phyloP scores from a whole-genome alignment of 2,113 vertebrate species.

The Caranx melampygus region DNA sequence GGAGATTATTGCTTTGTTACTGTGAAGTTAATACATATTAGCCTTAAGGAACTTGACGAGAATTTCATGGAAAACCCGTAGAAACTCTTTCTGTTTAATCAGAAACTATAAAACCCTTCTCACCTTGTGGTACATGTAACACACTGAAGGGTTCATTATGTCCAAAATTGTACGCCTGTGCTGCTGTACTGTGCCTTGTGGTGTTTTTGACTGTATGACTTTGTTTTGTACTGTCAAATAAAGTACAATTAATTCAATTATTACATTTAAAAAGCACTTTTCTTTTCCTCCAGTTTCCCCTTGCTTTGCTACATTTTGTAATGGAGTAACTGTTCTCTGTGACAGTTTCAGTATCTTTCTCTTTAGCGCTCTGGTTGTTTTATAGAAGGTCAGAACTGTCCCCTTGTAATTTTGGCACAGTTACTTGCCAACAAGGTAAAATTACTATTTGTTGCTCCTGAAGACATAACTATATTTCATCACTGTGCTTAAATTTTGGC shows the following conservation, averaged over 20 bases:
- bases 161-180: constrained; percentile 69
- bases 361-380: neutral
- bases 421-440: neutral
- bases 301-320: neutral
- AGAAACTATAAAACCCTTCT: constrained; percentile 28
- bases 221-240: constrained; percentile 76
- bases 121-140: constrained; percentile 61
- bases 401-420: neutral
- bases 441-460: neutral
- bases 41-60: constrained; percentile 48
- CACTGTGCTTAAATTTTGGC: neutral
- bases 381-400: neutral
- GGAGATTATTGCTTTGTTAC: constrained; percentile 48
- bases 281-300: neutral
- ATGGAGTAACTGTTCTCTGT: neutral
- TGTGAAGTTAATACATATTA: constrained; percentile 61
- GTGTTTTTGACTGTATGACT: constrained; percentile 71
- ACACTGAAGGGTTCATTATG: constrained; percentile 52
- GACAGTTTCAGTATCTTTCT: neutral
- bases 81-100: constrained; percentile 39
- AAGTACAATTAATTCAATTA: constrained; percentile 62
- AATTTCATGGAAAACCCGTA: constrained; percentile 20
- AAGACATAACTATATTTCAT: neutral
- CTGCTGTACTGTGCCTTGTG: constrained; percentile 74
- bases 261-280: constrained; percentile 30